phyloP scores from a whole-genome alignment of 2,113 vertebrate genomes.

The Orcinus orca region DNA sequence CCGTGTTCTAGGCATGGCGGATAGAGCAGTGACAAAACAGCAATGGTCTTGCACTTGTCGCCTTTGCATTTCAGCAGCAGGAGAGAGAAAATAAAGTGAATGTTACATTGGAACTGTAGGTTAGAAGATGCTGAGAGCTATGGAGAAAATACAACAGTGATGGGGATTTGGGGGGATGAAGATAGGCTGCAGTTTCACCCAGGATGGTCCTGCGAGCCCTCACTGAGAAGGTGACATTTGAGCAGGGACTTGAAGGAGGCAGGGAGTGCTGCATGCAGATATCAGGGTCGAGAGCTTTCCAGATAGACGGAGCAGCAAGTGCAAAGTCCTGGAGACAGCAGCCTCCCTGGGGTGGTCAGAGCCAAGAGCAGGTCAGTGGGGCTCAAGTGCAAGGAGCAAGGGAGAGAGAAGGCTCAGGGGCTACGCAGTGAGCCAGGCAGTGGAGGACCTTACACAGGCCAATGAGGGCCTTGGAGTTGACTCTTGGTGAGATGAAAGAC shows the following conservation, averaged over 20 bases:
- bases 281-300: background rate
- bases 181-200: rapidly evolving
- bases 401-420: rapidly evolving
- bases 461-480: background rate
- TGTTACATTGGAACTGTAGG: background rate
- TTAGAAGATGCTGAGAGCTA: background rate
- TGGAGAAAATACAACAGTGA: no score
- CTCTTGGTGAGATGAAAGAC: background rate
- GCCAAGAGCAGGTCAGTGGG: rapidly evolving
- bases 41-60: background rate
- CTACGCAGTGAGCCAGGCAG: background rate
- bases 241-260: background rate
- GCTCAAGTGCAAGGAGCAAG: rapidly evolving
- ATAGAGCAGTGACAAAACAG: background rate
- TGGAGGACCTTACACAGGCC: background rate
- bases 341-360: background rate
- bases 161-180: rapidly evolving
- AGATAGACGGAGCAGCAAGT: background rate
- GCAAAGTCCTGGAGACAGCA: background rate
- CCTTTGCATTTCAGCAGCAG: background rate
- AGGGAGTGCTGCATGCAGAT: rapidly evolving
- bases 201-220: background rate
- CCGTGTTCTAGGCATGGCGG: background rate
- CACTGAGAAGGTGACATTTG: background rate
- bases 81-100: background rate